Evolutionary conservation across 2,113 vertebrate species (phyloP).

Genomic region (Pleuronectes platessa): DNA sequence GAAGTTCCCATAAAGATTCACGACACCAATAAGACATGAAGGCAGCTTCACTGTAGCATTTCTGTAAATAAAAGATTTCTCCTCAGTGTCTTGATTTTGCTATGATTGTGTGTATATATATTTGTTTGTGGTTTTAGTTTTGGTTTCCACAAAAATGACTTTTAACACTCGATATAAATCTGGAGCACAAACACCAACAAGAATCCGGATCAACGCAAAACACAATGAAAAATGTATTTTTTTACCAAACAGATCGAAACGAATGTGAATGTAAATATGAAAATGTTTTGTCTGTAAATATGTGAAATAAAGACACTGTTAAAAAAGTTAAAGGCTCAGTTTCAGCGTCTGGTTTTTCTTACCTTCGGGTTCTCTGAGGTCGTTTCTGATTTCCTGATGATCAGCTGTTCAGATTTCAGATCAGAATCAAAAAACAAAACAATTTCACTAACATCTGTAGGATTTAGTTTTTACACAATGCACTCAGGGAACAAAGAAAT

Average conservation of each 20-base stretch:
- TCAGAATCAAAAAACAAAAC: not conserved
- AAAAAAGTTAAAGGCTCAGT: not conserved
- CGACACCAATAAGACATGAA: constrained; percentile 6
- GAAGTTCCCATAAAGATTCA: not conserved
- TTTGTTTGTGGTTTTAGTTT: not conserved
- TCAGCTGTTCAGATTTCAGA: not conserved
- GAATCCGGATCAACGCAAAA: not conserved
- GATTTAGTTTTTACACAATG: not conserved
- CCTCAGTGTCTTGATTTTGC: not conserved
- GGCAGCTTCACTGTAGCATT: constrained; percentile 25
- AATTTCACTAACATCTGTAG: not conserved
- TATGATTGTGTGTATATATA: not conserved
- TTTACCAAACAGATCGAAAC: constrained; percentile 2
- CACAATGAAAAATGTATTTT: not conserved
- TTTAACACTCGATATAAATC: not conserved
- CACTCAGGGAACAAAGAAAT: not conserved
- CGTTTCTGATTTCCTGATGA: not conserved
- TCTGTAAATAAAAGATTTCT: constrained; percentile 19
- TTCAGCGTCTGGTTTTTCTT: not conserved
- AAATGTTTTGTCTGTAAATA: constrained; percentile 55
- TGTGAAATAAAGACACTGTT: constrained; percentile 69
- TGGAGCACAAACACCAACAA: not conserved
- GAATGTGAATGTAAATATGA: constrained; percentile 76
- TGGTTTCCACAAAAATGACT: not conserved
- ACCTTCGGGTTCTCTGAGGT: not conserved